Evolutionary conservation across 2,797 vertebrate species (phyloP), one percentile per base, ranked within the genome.

Genomic region (Champsocephalus esox): DNA sequence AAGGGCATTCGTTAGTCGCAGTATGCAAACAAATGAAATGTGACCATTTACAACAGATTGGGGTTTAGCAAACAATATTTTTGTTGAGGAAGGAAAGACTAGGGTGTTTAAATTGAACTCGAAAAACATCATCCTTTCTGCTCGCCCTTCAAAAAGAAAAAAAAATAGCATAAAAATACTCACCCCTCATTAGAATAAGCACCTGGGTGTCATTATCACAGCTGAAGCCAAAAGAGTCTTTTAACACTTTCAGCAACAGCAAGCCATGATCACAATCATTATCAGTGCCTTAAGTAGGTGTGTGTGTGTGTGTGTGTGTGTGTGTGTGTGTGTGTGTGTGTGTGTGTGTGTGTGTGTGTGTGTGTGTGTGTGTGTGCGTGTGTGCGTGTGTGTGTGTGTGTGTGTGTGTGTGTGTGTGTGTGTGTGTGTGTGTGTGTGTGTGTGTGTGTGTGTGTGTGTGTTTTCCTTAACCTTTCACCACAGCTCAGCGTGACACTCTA

Each of bases 161-260:
- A 46, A 19, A 76, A 82, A 59, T 28, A 28, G 28, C 28, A 5
- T 60, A 66, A 71, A 67, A 64, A 62, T 58, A n/a, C 61, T 70
- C 73, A 32, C 72, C 55, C 41, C 74, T 84, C 76, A 73, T 87
- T 79, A 81, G 21, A 76, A 66, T 8, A 64, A 83, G 66, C 92
- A 92, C 89, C 90, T 92, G 91, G 79, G 83, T 75, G 87, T 92
- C 85, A 86, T 92, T 89, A 90, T 87, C 82, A 65, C 75, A 83
- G 84, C 81, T 60, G 81, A 88, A 75, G 66, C 70, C 81, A 56
- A 80, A 83, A 75, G 54, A 59, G 45, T 81, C 76, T 74, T 82
- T 83, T 79, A 79, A 80, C 66, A 54, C 68, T 61, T 83, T 34
- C 64, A 61, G 70, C 68, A 75, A 84, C 83, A 82, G 86, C 67